These are phyloP conservation scores for Gymnothorax javanicus DNA, from an alignment of 2,797 vertebrate genomes.

Conservation along the genomic window DNA sequence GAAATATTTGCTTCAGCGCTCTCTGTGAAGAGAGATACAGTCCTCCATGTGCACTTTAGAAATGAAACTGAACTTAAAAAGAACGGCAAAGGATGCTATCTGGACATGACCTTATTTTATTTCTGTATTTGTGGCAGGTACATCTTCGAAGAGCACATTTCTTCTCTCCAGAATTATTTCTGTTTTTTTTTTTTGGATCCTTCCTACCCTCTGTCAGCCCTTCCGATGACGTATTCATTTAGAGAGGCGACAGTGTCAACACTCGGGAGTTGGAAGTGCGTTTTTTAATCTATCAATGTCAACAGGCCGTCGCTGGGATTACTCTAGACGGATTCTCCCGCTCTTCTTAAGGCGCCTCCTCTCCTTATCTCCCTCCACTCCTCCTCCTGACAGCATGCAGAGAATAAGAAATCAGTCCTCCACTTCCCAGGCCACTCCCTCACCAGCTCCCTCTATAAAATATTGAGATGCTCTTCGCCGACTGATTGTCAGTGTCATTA, in stretches of 20 bases:
- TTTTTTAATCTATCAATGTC: constrained; percentile 64
- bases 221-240: constrained; percentile 51
- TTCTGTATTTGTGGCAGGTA: constrained; percentile 46
- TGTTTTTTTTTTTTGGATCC: constrained; percentile 40
- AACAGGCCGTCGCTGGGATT: constrained; percentile 61
- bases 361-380: constrained; percentile 64
- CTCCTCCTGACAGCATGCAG: constrained; percentile 58
- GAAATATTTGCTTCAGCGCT: constrained; percentile 6
- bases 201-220: constrained; percentile 43
- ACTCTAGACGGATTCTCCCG: constrained; percentile 57
- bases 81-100: constrained; percentile 31
- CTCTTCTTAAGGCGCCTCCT: constrained; percentile 45
- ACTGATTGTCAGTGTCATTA: constrained; percentile 72
- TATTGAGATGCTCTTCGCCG: constrained; percentile 59
- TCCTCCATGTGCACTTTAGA: constrained; percentile 37
- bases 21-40: constrained; percentile 15
- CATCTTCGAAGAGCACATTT: constrained; percentile 38
- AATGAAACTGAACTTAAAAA: constrained; percentile 35
- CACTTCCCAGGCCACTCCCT: constrained; percentile 20
- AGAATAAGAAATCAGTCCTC: constrained; percentile 52
- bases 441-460: constrained; percentile 55
- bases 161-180: constrained; percentile 43
- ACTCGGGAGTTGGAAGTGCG: constrained; percentile 33
- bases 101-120: constrained; percentile 16
- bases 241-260: constrained; percentile 51